phyloP scores from a whole-genome alignment of 35 echinoderm and acorn worm genomes.

The Eucidaris tribuloides region DNA sequence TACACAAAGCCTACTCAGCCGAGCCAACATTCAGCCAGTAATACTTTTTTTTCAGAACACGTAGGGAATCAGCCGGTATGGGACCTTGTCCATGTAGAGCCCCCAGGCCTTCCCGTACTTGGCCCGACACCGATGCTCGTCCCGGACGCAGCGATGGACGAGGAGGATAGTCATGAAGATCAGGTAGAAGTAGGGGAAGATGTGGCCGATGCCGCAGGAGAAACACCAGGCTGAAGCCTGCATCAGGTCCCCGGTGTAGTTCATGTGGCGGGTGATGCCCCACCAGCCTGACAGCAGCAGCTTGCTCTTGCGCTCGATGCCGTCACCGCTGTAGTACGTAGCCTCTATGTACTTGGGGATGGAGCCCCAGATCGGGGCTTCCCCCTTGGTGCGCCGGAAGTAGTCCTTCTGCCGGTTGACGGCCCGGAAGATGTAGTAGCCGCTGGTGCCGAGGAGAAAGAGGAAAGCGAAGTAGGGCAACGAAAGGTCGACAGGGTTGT shows the following conservation, averaged over 20 bases:
- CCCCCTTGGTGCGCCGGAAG: conserved; percentile 57
- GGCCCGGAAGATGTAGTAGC: conserved; percentile 75
- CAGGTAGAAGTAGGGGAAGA: conserved; percentile 68
- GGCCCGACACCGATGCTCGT: conserved; percentile 60
- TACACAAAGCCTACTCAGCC: neutral
- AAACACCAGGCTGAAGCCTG: conserved; percentile 51
- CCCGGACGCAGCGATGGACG: conserved; percentile 47
- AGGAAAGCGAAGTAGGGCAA: neutral
- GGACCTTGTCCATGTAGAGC: conserved; percentile 45
- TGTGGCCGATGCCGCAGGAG: conserved; percentile 29
- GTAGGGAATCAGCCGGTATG: conserved; percentile 55
- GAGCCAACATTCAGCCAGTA: neutral
- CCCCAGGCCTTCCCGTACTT: conserved; percentile 72
- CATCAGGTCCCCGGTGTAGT: conserved; percentile 82
- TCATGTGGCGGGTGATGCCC: conserved; percentile 76
- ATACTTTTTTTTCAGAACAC: conserved; percentile 38
- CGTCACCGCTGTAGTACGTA: conserved; percentile 44
- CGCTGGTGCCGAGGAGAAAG: conserved; percentile 34
- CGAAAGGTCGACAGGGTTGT: conserved; percentile 60
- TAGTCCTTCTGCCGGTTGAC: conserved; percentile 74
- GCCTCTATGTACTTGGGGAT: conserved; percentile 58
- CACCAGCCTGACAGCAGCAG: conserved; percentile 72
- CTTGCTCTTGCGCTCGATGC: conserved; percentile 56
- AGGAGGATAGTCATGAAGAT: conserved; percentile 67
- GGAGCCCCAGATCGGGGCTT: conserved; percentile 55